A percentile compares a stretch with the other conserved stretches of the same genome.
Conservation (phyloP, 2,797 vertebrate species). For the Pipistrellus kuhlii region DNA sequence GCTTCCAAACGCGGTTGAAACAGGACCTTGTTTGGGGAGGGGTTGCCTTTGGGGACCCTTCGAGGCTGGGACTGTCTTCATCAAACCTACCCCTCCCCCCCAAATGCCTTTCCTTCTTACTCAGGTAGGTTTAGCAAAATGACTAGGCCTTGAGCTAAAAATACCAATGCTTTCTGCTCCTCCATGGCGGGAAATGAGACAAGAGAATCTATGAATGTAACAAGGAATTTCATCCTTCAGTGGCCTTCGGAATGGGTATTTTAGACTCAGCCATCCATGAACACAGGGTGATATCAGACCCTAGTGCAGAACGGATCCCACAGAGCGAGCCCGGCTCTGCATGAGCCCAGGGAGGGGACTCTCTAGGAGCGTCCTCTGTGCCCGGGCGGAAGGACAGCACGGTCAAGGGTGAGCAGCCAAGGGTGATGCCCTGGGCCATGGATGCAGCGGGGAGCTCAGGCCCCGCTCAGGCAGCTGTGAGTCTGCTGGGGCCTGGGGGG, state of each 20-base stretch:
- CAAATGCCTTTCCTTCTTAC: constrained; percentile 45
- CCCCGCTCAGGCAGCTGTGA: not conserved
- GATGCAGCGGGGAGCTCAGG: too few species aligned
- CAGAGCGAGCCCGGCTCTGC: constrained; percentile 55
- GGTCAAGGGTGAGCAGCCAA: not conserved
- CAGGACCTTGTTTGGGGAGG: not conserved
- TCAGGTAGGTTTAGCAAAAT: constrained; percentile 68
- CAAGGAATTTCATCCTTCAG: constrained; percentile 83
- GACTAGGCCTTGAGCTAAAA: constrained; percentile 64
- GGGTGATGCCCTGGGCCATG: accelerated
- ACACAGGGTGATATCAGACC: constrained; percentile 64
- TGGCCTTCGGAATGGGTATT: constrained; percentile 76
- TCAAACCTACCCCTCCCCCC: not conserved
- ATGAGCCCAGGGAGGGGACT: not conserved
- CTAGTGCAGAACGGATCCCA: constrained; percentile 36
- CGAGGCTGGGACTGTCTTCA: not conserved
- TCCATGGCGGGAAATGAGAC: constrained; percentile 69
- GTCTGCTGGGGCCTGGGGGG: too few species aligned
- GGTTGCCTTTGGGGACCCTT: not conserved
- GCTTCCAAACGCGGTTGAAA: not conserved
- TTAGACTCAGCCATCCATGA: constrained; percentile 75
- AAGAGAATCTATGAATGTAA: constrained; percentile 77
- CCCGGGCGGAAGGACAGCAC: not conserved
- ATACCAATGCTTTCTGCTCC: constrained; percentile 54
- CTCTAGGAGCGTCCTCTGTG: not conserved